A percentile compares a stretch with the other conserved stretches of the same genome.
phyloP scores from a whole-genome alignment of 2,113 vertebrate genomes.

The Malaclemys terrapin region DNA sequence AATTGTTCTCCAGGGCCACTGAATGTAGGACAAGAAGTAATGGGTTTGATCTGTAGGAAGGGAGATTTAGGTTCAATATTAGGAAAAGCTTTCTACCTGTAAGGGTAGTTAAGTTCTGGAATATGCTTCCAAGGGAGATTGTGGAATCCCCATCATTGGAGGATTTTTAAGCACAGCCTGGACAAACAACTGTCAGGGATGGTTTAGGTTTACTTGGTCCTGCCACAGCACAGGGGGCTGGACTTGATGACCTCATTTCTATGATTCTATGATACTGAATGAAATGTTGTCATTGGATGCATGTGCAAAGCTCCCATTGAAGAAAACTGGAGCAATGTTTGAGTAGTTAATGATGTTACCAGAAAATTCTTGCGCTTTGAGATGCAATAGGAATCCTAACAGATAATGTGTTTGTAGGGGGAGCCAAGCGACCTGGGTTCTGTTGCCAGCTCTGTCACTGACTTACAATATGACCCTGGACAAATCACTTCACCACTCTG shows the following conservation, averaged over 20 bases:
- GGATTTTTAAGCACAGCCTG: neutral
- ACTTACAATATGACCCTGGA: neutral
- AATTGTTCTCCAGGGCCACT: neutral
- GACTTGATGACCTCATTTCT: neutral
- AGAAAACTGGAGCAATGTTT: neutral
- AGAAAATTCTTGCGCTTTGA: neutral
- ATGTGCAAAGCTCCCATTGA: neutral
- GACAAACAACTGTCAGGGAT: neutral
- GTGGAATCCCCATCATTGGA: neutral
- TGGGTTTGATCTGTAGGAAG: neutral
- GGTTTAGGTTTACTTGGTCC: neutral
- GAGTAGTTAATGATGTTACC: neutral
- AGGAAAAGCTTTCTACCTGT: neutral
- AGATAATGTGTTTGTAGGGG: rapidly evolving
- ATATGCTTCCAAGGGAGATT: neutral
- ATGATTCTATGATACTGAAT: neutral
- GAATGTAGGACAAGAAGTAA: neutral
- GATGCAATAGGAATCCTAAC: neutral
- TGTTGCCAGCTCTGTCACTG: neutral
- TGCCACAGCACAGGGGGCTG: neutral
- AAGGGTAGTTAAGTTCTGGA: neutral
- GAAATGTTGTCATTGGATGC: neutral
- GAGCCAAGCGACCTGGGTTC: neutral
- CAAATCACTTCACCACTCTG: neutral
- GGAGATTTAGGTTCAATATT: neutral